A percentile compares a stretch with the other conserved stretches of the same genome.
These are phyloP conservation scores for Martes martes DNA, from an alignment of 2,113 vertebrate species.

Conservation along the genomic window DNA sequence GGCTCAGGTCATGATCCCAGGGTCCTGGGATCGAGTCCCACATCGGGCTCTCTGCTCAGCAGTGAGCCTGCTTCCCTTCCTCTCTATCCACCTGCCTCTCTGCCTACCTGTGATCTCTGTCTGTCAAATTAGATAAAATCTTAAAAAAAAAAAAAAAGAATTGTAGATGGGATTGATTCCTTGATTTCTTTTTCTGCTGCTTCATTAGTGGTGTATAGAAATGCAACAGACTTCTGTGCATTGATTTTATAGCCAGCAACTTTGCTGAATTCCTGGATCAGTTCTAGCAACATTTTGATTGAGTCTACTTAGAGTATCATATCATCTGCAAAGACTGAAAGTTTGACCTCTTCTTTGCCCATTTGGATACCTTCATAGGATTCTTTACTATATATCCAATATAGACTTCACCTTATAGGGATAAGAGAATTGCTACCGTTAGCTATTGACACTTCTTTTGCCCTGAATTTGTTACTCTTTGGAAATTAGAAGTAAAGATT, in stretches of 20 bases:
- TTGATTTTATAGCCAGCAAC: neutral
- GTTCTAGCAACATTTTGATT: neutral
- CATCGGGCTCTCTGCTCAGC: too few relatives aligned
- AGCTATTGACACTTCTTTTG: neutral
- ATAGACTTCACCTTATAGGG: neutral
- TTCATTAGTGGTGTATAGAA: neutral
- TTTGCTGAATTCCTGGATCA: neutral
- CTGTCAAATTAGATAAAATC: too few relatives aligned
- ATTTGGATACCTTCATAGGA: neutral
- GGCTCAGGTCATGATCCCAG: too few relatives aligned
- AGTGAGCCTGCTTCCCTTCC: too few relatives aligned
- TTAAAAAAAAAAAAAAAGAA: neutral
- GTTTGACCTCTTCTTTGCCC: neutral
- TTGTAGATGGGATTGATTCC: neutral
- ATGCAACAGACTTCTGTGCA: neutral
- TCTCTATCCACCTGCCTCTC: too few relatives aligned
- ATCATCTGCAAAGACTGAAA: neutral
- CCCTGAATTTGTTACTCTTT: neutral
- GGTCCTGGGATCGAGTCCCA: too few relatives aligned
- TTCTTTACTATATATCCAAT: neutral
- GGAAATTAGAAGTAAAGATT: neutral
- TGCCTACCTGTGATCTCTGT: too few relatives aligned
- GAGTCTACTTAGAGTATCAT: neutral
- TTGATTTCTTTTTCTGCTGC: neutral
- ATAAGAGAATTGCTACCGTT: neutral